These are phyloP conservation scores for Phyllotreta cruciferae DNA, from an alignment of 2,888 invertebrate species.

Conservation along the genomic window DNA sequence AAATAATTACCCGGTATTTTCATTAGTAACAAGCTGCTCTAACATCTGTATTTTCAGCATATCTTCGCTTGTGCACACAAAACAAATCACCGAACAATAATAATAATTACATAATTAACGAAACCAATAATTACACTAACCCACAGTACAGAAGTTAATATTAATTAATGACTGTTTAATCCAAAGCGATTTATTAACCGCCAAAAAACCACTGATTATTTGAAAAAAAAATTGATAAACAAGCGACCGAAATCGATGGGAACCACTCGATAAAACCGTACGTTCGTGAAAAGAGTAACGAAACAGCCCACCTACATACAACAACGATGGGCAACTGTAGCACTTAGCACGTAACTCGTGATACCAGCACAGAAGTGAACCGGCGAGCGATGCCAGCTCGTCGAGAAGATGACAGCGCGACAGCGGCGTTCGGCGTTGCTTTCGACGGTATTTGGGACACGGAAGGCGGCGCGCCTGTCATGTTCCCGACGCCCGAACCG, in stretches of 20 bases:
- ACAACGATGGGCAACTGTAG: conserved; percentile 49
- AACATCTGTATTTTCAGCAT: conserved; percentile 82
- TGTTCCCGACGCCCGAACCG: conserved; percentile 14
- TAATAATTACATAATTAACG: conserved; percentile 27
- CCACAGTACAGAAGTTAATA: conserved; percentile 16
- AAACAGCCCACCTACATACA: conserved; percentile 49
- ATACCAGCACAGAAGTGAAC: conserved; percentile 36
- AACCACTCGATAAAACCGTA: not conserved
- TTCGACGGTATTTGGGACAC: conserved; percentile 20
- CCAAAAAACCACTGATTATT: too few relatives aligned
- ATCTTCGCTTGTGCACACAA: conserved; percentile 44
- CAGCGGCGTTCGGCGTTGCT: conserved; percentile 5
- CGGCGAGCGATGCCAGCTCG: conserved; percentile 2
- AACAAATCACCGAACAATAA: conserved; percentile 37
- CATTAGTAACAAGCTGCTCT: conserved; percentile 75
- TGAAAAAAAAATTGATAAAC: not conserved
- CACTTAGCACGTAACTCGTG: conserved; percentile 25
- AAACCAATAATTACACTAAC: conserved; percentile 14
- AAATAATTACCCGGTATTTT: conserved; percentile 57
- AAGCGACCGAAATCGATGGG: not conserved
- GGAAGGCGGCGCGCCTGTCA: conserved; percentile 23
- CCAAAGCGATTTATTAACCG: not conserved
- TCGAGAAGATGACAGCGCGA: conserved; percentile 31
- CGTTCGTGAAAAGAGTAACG: conserved; percentile 31
- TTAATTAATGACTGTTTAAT: not conserved